These are phyloP conservation scores for Sepiola atlantica DNA, from an alignment of 2,888 invertebrate species.

Conservation along the genomic window DNA sequence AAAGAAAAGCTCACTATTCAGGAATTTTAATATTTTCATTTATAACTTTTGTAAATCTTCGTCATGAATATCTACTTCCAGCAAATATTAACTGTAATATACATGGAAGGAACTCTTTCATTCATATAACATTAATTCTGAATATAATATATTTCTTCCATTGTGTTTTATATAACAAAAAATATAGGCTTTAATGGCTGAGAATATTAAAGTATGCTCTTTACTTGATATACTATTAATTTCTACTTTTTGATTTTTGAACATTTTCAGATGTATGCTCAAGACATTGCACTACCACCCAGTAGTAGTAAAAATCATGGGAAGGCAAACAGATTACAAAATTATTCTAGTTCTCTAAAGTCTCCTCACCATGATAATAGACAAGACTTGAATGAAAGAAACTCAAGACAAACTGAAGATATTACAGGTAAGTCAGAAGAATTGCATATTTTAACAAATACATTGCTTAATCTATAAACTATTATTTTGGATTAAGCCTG, in stretches of 20 bases:
- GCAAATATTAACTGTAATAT: background rate
- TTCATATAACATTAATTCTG: too few relatives aligned
- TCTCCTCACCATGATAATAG: background rate
- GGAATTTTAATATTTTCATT: background rate
- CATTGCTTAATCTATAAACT: background rate
- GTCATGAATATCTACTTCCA: too few relatives aligned
- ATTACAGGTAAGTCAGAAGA: background rate
- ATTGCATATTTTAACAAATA: background rate
- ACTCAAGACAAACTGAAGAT: background rate
- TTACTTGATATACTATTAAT: background rate
- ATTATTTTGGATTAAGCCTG: background rate
- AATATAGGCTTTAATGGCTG: background rate
- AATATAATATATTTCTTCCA: background rate
- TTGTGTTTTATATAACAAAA: background rate
- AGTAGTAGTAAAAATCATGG: background rate
- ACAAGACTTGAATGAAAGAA: background rate
- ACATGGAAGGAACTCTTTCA: background rate
- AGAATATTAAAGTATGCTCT: background rate
- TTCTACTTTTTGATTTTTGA: background rate
- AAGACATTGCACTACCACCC: constrained; percentile 6
- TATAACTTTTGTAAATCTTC: too few relatives aligned
- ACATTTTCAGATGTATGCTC: background rate
- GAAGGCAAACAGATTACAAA: background rate
- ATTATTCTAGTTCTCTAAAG: background rate
- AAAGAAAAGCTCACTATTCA: background rate